These are phyloP conservation scores for Cettia cetti DNA, from an alignment of 2,113 vertebrate species.

Conservation along the genomic window DNA sequence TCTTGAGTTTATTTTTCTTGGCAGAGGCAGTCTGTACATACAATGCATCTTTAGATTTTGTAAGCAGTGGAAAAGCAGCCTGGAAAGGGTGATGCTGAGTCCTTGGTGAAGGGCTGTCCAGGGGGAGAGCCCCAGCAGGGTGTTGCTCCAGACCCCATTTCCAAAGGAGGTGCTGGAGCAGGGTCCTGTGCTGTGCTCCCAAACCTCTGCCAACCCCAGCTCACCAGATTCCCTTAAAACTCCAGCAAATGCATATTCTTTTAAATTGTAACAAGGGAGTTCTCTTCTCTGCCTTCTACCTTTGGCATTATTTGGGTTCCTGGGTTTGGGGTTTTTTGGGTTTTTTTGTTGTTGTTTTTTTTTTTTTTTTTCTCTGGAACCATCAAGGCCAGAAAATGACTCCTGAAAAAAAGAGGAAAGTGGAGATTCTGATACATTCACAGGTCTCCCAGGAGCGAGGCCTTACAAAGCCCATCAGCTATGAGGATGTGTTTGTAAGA, in stretches of 20 bases:
- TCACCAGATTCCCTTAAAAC: not conserved
- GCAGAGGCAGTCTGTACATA: not conserved
- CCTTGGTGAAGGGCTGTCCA: not conserved
- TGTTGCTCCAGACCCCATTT: not conserved
- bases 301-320: not conserved
- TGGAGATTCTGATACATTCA: not conserved
- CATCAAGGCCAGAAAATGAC: not conserved
- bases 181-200: not conserved
- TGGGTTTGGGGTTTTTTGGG: not conserved
- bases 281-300: not conserved
- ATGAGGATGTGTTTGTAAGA: not conserved
- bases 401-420: not conserved
- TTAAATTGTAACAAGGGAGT: not conserved
- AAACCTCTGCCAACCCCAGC: not conserved
- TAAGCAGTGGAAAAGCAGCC: not conserved
- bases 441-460: not conserved
- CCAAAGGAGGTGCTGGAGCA: not conserved
- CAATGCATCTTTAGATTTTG: constrained; percentile 44
- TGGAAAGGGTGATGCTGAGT: not conserved
- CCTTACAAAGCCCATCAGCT: not conserved
- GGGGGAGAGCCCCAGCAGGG: not conserved
- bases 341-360: not conserved
- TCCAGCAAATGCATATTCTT: not conserved
- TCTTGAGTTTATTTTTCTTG: constrained; percentile 42
- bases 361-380: not conserved